These are phyloP conservation scores for Lochmaea crataegi DNA, from an alignment of 2,888 invertebrate species.

Conservation along the genomic window DNA sequence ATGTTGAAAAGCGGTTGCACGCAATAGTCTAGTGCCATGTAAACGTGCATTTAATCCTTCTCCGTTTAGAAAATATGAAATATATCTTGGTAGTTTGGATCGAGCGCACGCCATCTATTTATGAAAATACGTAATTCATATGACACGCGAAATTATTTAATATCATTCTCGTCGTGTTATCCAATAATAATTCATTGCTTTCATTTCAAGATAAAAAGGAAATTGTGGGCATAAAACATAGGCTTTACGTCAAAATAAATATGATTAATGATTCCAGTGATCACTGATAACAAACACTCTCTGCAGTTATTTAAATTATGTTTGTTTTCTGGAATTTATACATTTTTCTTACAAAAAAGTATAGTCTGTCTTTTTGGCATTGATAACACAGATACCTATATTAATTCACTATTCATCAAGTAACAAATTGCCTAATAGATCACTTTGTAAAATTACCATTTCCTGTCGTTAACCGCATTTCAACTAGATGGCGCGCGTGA, in stretches of 20 bases:
- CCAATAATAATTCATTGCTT: conserved; percentile 31
- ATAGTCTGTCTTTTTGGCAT: too few relatives aligned
- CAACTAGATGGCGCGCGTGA: conserved; percentile 4
- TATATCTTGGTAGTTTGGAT: conserved; percentile 23
- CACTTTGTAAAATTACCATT: conserved; percentile 14
- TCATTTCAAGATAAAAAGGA: conserved; percentile 16
- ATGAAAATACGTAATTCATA: conserved; percentile 41
- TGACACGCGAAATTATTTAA: conserved; percentile 41
- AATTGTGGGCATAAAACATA: conserved; percentile 16
- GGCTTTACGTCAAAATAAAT: conserved; percentile 16
- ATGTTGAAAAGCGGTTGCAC: conserved; percentile 43
- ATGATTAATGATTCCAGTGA: conserved; percentile 10
- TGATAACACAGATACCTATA: too few relatives aligned
- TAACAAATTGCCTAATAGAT: neutral
- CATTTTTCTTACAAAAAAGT: too few relatives aligned
- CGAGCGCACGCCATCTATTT: conserved; percentile 40
- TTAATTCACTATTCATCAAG: neutral
- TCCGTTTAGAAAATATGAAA: conserved; percentile 36
- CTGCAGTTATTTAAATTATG: neutral
- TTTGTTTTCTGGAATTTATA: too few relatives aligned
- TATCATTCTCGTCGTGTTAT: conserved; percentile 31
- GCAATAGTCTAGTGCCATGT: conserved; percentile 41
- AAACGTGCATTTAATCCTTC: conserved; percentile 37
- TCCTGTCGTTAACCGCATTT: neutral
- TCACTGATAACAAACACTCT: neutral